These are phyloP conservation scores for Drosophila lacicola DNA, from an alignment of 2,888 invertebrate species.

Conservation along the genomic window DNA sequence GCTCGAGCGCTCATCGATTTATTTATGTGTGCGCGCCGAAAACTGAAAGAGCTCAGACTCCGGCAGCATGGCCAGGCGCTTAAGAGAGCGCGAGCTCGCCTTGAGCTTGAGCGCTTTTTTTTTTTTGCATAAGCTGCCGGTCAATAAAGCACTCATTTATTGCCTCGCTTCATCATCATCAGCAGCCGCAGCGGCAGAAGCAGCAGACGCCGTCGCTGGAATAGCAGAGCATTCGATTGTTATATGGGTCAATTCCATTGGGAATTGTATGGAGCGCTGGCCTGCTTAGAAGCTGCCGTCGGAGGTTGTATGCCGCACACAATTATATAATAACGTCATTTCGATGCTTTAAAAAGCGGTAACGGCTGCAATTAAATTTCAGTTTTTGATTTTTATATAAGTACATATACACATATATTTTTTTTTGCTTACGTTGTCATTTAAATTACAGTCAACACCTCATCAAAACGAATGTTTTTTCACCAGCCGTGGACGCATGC, in stretches of 20 bases:
- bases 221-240: constrained; percentile 54
- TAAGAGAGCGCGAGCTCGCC: constrained; percentile 32
- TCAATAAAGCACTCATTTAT: constrained; percentile 75
- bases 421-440: constrained; percentile 52
- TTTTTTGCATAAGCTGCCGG: constrained; percentile 55
- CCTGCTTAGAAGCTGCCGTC: constrained; percentile 44
- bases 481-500: constrained; percentile 52
- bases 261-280: constrained; percentile 71
- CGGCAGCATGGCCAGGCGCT: constrained; percentile 11
- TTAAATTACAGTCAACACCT: constrained; percentile 78
- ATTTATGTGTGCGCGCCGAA: constrained; percentile 69
- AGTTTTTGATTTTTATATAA: constrained; percentile 24
- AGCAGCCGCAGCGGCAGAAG: constrained; percentile 20
- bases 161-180: constrained; percentile 46
- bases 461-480: constrained; percentile 78
- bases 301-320: constrained; percentile 26
- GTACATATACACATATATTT: not conserved
- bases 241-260: constrained; percentile 85
- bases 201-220: constrained; percentile 44
- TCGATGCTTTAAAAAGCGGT: constrained; percentile 4
- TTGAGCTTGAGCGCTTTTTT: constrained; percentile 67
- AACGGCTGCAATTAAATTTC: constrained; percentile 42
- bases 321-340: constrained; percentile 61
- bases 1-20: constrained; percentile 73
- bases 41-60: constrained; percentile 43